Evolutionary conservation across 2,113 vertebrate species (phyloP).

Genomic region (Todiramphus chloris): DNA sequence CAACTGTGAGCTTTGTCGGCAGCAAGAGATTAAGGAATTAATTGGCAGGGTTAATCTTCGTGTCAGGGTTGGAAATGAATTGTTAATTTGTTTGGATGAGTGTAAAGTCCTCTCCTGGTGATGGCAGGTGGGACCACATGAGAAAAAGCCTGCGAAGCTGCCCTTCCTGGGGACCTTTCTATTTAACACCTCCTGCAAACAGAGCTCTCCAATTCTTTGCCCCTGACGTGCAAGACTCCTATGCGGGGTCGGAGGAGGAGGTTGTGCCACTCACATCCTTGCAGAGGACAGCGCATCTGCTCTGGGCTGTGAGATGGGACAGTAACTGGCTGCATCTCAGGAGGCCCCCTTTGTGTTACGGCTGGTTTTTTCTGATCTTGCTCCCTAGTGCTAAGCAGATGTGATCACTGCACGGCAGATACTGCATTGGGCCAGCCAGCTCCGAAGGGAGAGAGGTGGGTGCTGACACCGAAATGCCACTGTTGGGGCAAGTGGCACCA

Average conservation of each 20-base stretch:
- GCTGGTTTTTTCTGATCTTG: neutral
- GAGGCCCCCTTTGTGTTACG: rapidly evolving
- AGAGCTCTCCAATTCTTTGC: neutral
- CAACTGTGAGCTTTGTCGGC: conserved; percentile 37
- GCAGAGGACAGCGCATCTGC: neutral
- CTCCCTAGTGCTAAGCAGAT: neutral
- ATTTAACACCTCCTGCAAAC: conserved; percentile 18
- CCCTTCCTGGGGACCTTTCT: neutral
- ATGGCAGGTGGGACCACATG: conserved; percentile 32
- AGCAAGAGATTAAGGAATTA: conserved; percentile 59
- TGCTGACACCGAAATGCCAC: neutral
- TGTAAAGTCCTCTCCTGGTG: neutral
- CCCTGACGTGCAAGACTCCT: rapidly evolving
- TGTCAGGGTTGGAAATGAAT: conserved; percentile 45
- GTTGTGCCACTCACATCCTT: neutral
- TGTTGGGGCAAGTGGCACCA: neutral
- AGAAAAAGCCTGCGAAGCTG: neutral
- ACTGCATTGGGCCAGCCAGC: neutral
- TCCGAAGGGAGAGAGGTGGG: neutral
- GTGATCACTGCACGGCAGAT: neutral
- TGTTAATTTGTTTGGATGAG: conserved; percentile 51
- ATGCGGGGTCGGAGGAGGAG: rapidly evolving
- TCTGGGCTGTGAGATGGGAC: neutral
- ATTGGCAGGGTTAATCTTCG: conserved; percentile 66
- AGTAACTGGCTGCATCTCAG: neutral